A percentile compares a stretch with the other conserved stretches of the same genome.
Conservation (phyloP, 1,140 invertebrate genomes). For the Apis florea region DNA sequence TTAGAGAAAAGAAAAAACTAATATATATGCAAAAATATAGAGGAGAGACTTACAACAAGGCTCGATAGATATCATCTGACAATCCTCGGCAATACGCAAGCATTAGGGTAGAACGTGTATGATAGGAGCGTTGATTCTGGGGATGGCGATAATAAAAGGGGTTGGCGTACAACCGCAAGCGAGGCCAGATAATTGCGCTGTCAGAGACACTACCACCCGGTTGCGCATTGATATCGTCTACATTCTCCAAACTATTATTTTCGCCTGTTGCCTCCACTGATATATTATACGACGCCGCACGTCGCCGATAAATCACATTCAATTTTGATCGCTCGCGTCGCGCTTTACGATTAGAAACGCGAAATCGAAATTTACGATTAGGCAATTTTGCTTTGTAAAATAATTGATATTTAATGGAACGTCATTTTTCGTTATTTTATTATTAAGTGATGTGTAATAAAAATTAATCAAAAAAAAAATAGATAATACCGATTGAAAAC, state of each 20-base stretch:
- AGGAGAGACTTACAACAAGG: constrained; percentile 12
- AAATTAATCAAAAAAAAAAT: neutral
- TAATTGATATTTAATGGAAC: too few relatives aligned
- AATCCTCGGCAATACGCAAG: constrained; percentile 42
- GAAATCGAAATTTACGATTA: neutral
- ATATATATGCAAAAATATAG: constrained; percentile 25
- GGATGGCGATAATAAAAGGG: constrained; percentile 46
- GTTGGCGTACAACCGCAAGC: constrained; percentile 63
- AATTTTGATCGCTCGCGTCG: constrained; percentile 12
- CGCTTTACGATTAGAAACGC: neutral
- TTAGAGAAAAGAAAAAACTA: neutral
- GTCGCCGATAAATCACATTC: constrained; percentile 50
- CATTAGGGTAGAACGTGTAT: constrained; percentile 37
- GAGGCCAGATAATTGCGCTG: constrained; percentile 72
- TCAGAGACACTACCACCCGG: constrained; percentile 65
- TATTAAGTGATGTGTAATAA: too few relatives aligned
- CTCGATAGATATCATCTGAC: constrained; percentile 50
- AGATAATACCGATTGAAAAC: too few relatives aligned
- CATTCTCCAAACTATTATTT: constrained; percentile 62
- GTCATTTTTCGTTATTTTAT: neutral
- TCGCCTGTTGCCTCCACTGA: constrained; percentile 47
- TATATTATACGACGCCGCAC: constrained; percentile 39
- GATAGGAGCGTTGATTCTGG: constrained; percentile 43
- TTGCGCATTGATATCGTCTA: constrained; percentile 50
- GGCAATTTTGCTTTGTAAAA: too few relatives aligned